Conservation (phyloP, 2,888 invertebrate species). For the Ophion obscuratus region DNA sequence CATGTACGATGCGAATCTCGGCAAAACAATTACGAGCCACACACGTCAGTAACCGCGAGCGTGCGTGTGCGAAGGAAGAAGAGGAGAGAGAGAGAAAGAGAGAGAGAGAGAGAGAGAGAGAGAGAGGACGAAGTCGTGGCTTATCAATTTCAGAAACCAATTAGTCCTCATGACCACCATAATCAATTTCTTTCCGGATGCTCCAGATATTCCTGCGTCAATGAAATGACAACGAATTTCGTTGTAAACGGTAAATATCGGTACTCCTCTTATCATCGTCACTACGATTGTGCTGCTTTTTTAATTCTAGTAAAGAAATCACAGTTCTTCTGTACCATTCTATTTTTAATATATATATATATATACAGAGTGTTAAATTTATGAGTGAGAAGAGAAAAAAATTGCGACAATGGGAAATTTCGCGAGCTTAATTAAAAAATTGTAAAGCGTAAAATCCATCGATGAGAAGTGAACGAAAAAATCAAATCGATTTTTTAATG, state of each 20-base stretch:
- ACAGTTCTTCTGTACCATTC: no score
- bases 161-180: conserved; percentile 56
- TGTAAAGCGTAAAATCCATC: no score
- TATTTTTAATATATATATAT: no score
- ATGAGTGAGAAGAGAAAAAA: no score
- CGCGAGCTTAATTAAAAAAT: no score
- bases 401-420: no score
- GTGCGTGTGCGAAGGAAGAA: conserved; percentile 20
- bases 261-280: no score
- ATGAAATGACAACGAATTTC: conserved; percentile 34
- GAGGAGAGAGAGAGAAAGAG: background rate
- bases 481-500: no score
- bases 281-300: no score
- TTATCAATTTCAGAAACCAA: conserved; percentile 68
- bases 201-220: conserved; percentile 33
- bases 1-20: background rate
- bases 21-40: conserved; percentile 2
- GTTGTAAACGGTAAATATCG: conserved; percentile 18
- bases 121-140: background rate
- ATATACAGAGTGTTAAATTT: no score
- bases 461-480: no score
- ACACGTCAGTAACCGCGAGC: conserved; percentile 25
- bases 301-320: no score
- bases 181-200: conserved; percentile 68
- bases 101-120: background rate